Percentiles rank a stretch among this genome's conserved stretches.
Conservation (phyloP, 1,140 invertebrate species). For the Drosophila burlai region DNA sequence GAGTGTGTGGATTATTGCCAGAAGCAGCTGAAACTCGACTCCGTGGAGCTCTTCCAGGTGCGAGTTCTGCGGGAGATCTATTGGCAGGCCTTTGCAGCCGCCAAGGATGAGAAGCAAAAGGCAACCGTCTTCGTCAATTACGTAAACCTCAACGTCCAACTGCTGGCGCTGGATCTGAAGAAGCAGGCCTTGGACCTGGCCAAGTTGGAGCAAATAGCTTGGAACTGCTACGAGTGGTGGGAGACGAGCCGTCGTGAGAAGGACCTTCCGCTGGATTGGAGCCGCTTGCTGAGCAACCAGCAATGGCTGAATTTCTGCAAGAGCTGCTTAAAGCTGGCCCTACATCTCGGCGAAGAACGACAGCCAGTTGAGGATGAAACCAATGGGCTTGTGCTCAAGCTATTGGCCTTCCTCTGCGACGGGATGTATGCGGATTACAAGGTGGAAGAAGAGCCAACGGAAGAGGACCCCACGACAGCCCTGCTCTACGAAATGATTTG, state of each 20-base stretch:
- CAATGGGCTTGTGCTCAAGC: constrained; percentile 86
- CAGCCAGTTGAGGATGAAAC: constrained; percentile 64
- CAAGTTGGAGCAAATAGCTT: constrained; percentile 66
- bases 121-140: constrained; percentile 86
- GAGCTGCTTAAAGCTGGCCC: constrained; percentile 88
- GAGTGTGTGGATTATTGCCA: constrained; percentile 86
- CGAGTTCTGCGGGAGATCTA: constrained; percentile 86
- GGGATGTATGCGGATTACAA: constrained; percentile 86
- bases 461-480: constrained; percentile 48
- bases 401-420: constrained; percentile 87
- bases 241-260: constrained; percentile 51
- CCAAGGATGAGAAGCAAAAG: constrained; percentile 74
- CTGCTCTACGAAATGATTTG: constrained; percentile 90
- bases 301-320: constrained; percentile 89
- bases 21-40: constrained; percentile 88
- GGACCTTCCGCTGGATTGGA: constrained; percentile 74
- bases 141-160: constrained; percentile 86
- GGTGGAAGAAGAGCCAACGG: constrained; percentile 3
- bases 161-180: constrained; percentile 86
- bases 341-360: constrained; percentile 86
- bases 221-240: constrained; percentile 77
- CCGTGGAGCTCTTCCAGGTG: constrained; percentile 86
- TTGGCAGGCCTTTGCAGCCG: constrained; percentile 83
- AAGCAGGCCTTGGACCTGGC: constrained; percentile 79
- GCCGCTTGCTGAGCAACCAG: constrained; percentile 85